Conservation (phyloP, 2,113 vertebrate genomes). For the Pristiophorus japonicus region DNA sequence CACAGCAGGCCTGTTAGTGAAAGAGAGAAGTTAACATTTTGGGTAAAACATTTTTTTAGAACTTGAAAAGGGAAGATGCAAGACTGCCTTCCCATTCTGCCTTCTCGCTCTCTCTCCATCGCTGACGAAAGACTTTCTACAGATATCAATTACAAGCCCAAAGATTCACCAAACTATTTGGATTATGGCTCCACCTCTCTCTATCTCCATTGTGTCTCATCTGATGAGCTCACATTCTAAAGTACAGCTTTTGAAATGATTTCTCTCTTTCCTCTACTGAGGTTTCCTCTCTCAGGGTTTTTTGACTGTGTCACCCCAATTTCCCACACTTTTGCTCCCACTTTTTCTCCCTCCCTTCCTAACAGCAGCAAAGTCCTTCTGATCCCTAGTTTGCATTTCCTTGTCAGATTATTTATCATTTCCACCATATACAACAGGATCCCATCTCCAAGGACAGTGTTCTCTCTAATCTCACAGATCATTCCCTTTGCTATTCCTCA, state of each 20-base stretch:
- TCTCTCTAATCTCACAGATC: neutral
- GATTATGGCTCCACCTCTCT: neutral
- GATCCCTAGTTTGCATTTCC: neutral
- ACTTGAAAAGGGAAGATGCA: too few species aligned
- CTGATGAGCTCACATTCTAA: neutral
- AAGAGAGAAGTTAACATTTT: too few species aligned
- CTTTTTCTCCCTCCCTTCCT: neutral
- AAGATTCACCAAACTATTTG: neutral
- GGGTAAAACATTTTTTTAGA: too few species aligned
- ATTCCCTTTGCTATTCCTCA: neutral
- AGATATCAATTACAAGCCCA: neutral
- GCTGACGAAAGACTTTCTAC: neutral
- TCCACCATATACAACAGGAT: neutral
- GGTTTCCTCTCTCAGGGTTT: neutral
- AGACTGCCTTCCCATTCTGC: neutral
- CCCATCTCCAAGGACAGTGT: neutral
- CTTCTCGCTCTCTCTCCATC: neutral
- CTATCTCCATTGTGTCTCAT: neutral
- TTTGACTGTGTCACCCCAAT: neutral
- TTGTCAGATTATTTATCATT: neutral
- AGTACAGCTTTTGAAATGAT: neutral
- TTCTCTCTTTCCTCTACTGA: neutral
- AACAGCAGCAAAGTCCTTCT: neutral
- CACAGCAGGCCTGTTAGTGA: too few species aligned
- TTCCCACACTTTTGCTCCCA: neutral